These are phyloP conservation scores for Sciurus carolinensis DNA, from an alignment of 2,797 vertebrate species.

Conservation along the genomic window DNA sequence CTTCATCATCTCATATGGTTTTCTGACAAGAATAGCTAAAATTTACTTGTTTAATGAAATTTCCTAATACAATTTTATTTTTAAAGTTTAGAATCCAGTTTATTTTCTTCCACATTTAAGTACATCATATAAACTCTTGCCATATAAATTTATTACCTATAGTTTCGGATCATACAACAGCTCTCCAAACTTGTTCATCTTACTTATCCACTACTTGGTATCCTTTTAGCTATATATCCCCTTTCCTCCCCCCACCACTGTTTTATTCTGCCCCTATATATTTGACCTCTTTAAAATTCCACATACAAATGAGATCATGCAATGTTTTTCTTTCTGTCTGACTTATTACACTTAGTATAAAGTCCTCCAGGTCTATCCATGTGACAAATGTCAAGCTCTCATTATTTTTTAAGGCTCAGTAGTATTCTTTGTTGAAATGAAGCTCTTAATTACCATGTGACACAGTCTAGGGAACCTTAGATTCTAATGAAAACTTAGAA, in stretches of 20 bases:
- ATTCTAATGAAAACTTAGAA: slow-evolving; percentile 19
- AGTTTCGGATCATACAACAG: background rate
- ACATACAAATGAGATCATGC: background rate
- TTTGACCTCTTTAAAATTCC: background rate
- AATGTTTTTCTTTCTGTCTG: background rate
- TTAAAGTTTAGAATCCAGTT: too few relatives aligned
- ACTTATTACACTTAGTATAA: background rate
- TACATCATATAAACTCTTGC: too few relatives aligned
- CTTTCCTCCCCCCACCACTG: background rate
- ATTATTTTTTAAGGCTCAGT: background rate
- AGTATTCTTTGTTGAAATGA: slow-evolving; percentile 27
- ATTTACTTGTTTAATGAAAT: background rate
- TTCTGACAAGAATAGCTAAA: background rate
- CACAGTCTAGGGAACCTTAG: background rate
- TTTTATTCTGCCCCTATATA: background rate
- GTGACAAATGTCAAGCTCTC: background rate
- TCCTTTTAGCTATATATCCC: background rate
- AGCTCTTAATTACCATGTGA: background rate
- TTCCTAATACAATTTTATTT: background rate
- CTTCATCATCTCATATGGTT: background rate
- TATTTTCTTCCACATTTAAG: too few relatives aligned
- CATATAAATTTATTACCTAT: background rate
- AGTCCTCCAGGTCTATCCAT: background rate
- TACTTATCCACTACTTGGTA: background rate
- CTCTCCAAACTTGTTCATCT: background rate